Evolutionary conservation across 2,888 invertebrate species (phyloP).

Genomic region (Eueremaeus valkanovi): DNA sequence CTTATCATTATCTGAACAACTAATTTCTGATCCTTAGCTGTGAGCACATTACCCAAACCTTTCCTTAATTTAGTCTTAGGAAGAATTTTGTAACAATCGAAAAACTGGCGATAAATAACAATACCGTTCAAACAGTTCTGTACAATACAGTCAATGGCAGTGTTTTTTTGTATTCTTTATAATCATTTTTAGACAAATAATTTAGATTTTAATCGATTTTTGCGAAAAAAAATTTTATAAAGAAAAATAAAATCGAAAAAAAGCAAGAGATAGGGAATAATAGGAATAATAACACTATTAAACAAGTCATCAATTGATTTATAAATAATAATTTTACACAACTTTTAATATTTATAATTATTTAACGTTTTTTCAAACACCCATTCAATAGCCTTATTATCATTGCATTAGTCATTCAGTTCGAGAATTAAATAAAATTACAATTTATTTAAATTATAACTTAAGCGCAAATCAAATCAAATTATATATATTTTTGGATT

Average conservation of each 20-base stretch:
- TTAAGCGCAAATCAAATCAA: slow-evolving; percentile 11
- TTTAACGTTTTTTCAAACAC: slow-evolving; percentile 23
- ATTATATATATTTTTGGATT: not conserved
- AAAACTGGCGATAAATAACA: not conserved
- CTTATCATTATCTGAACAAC: too few species aligned
- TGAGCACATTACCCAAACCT: too few species aligned
- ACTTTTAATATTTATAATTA: slow-evolving; percentile 22
- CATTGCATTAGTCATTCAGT: not conserved
- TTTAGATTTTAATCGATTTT: not conserved
- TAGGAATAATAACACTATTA: not conserved
- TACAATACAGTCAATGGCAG: slow-evolving; percentile 30
- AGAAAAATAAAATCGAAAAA: not conserved
- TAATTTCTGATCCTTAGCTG: too few species aligned
- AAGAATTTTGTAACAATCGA: slow-evolving; percentile 1
- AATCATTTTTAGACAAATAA: not conserved
- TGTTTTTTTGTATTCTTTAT: not conserved
- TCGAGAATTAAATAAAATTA: not conserved
- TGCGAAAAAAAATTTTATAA: not conserved
- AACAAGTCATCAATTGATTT: not conserved
- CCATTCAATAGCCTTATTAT: slow-evolving; percentile 9
- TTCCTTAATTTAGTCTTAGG: not conserved
- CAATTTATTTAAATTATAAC: not conserved
- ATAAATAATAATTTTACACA: slow-evolving; percentile 13
- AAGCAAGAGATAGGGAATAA: not conserved
- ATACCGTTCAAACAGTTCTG: slow-evolving; percentile 4